Percentiles rank a stretch among this genome's conserved stretches.
Conservation (phyloP, 37 sponge, comb jelly and placozoan genomes). For the Mnemiopsis leidyi region DNA sequence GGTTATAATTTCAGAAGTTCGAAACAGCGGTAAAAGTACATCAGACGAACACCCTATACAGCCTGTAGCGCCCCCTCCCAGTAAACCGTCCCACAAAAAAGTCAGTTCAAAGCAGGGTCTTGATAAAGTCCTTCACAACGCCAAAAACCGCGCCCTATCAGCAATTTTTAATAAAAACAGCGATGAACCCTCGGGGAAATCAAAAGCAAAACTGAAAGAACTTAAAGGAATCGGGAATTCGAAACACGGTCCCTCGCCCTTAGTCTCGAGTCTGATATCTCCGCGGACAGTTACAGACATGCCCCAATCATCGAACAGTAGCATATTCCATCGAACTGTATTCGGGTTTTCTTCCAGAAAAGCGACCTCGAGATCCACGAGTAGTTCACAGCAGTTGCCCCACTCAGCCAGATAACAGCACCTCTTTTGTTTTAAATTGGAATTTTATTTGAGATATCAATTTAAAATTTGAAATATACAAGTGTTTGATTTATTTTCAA, state of each 20-base stretch:
- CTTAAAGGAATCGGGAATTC: background rate
- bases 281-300: constrained; percentile 1
- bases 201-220: background rate
- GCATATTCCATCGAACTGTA: constrained; percentile 29
- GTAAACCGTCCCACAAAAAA: background rate
- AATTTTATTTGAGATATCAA: background rate
- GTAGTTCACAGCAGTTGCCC: background rate
- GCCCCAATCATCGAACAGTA: constrained; percentile 4
- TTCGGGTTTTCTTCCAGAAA: background rate
- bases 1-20: background rate
- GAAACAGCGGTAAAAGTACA: background rate
- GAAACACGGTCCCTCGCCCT: background rate
- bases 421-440: background rate
- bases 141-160: constrained; percentile 41
- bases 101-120: constrained; percentile 23
- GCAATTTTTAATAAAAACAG: constrained; percentile 47
- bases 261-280: constrained; percentile 49
- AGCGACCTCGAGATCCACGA: background rate
- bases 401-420: background rate
- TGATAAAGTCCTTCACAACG: constrained; percentile 61
- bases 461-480: no score
- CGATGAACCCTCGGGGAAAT: background rate
- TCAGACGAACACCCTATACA: background rate
- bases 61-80: constrained; percentile 20
- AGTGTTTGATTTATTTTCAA: no score